Base-by-base conservation (phyloP, 2,797 vertebrate genomes). In the Paratrypauchen microcephalus region DNA sequence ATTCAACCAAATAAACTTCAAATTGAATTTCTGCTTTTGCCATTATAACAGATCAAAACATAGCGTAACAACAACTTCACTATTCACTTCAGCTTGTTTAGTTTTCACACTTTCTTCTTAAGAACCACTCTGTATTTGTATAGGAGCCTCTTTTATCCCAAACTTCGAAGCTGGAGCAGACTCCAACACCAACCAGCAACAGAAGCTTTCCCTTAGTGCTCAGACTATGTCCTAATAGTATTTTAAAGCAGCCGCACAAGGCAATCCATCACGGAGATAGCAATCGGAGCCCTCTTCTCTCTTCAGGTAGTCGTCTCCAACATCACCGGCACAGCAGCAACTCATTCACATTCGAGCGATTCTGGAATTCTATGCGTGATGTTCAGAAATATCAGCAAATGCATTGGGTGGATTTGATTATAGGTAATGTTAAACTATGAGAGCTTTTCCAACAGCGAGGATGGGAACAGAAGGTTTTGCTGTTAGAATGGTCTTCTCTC, bases 211-310 rank as follows among this genome's bases (percentile, higher is more conserved):
- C 32, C 32, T 36, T 2, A 36, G 32, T 8, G 8, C 32, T 36
- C 9, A 36, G 7, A 36, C 32, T 18, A 59, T 77, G 81, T 84
- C 70, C 81, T 87, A 86, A 87, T 88, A 86, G 85, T 83, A 82
- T 87, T 89, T 87, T 86, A 86, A 87, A 85, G 76, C 77, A 78
- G 76, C 77, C 70, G 71, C 74, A 79, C 82, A 77, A 75, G 74
- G 83, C 81, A 83, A 94, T 93, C 91, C 90, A 92, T 94, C 93
- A 92, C 80, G 72, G 66, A 85, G 92, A 93, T 90, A 93, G 83
- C 72, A 76, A 91, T 93, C 91, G 72, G 66, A 75, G 65, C 32
- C 58, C 64, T 77, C 80, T 21, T 16, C 65, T 70, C 72, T 80
- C 72, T 60, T 39, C 65, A 80, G 41, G 77, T 84, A 69, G 56